Evolutionary conservation across 2,797 vertebrate species (phyloP), one percentile per base, ranked within the genome.

Genomic region (Neomorphus geoffroyi): DNA sequence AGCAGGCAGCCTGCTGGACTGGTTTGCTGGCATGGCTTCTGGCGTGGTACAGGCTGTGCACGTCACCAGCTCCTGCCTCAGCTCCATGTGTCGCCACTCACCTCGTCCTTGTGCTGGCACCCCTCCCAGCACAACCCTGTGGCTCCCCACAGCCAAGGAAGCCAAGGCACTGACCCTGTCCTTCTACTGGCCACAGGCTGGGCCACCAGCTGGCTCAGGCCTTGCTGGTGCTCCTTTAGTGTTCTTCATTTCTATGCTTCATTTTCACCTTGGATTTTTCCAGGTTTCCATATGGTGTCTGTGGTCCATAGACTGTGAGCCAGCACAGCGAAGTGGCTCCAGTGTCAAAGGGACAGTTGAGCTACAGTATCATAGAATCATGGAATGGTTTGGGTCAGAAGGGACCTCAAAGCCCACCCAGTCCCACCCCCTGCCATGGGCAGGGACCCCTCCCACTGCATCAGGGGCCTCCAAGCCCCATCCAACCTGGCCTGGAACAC

Each of bases 31-130:
- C 72, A 22, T 37, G 11, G 75, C 27, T 77, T 53, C n/a, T 69
- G 91, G 21, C 16, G 7, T 8, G 41, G 66, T 18, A 3, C 2
- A 1, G 37, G 67, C 69, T 0, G 0, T 0, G 7, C 37, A n/a
- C 2, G 2, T 32, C 86, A 72, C 61, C 80, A 35, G 65, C 84
- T 81, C 45, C 72, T 74, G 83, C 73, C 86, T 48, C 58, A 23
- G 73, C 66, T 17, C 53, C 89, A 91, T 6, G 16, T 86, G 91
- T 56, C 7, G 5, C 30, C 1, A 1, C 62, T 85, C 53, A 35
- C 56, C 87, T 83, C 33, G 15, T 57, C 41, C 64, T 35, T 0
- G 4, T 58, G 83, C 57, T 74, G 61, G 2, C 80, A 66, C 17
- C 74, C 45, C 56, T 80, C 5, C 61, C 45, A 48, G 77, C 58